Base-by-base conservation (phyloP, 1,140 invertebrate species). In the Lepidotrigona ventralis region DNA sequence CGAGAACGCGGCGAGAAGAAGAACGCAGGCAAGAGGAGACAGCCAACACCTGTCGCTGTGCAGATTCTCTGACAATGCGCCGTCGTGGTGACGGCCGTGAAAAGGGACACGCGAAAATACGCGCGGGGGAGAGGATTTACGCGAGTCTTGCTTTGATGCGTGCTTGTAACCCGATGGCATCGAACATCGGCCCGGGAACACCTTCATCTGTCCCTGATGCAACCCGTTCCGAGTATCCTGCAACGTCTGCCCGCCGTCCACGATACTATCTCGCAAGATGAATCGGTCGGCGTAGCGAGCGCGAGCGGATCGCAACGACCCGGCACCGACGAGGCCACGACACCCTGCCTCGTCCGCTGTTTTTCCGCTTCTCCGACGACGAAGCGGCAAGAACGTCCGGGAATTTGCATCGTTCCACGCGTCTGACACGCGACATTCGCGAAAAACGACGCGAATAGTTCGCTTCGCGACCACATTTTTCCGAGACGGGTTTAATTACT, bases 241-340 rank as follows among this genome's bases (percentile, higher is more conserved):
- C 86, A 68, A 85, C 76, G 80, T 72, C 86, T 87, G 89, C 86
- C 86, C 87, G 88, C 84, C 84, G 86, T 87, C 85, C 85, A 86
- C 72, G 89, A 90, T 90, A 88, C 83, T 90, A 90, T 91, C 90
- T 90, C 51, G 68, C 53, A 90, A 91, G 89, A 91, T 90, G 89
- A 90, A 90, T 91, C 87, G 90, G 85, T 84, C 66, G 81, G 74
- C 70, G 74, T 46, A 78, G 54, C 81, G 66, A 83, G 74, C 58
- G 81, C 79, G 51, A 83, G 69, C 68, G 54, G 77, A 39, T 66
- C 66, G 56, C 74, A 64, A 79, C 68, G 77, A 79, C 56, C 68
- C 33, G 51, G 69, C 51, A 72, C 54, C 75, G 54, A 83, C 68
- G 72, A 83, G 74, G 66, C 75, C 82, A 83, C 76, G 46, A 71